Base-by-base conservation (phyloP, 2,113 vertebrate genomes). In the Trochalopteron elliotii region DNA sequence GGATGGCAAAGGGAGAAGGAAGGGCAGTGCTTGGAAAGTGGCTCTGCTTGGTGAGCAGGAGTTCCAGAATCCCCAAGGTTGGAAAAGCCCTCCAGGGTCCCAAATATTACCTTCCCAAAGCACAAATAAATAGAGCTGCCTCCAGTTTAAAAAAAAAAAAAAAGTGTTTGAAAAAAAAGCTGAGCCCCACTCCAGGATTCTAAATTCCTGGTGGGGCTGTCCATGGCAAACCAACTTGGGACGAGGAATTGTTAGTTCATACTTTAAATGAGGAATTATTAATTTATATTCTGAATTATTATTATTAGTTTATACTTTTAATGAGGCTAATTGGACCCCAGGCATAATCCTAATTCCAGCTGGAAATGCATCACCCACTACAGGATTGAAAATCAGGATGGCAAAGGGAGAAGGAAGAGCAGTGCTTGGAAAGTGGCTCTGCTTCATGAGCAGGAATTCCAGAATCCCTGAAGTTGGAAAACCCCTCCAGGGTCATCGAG, bases 111-210 rank as follows among this genome's bases (percentile, higher is more conserved):
- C 83, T 70, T 95, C 91, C 81, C 49, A 72, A 56, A 94, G 57
- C 89, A 79, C 27, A 59, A n/a, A 65, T 65, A 95, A 94, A 76
- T 30, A 90, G 52, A 64, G 89, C 59, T 93, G 83, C 86, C 94
- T 95, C 42, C 76, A 88, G 85, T 47, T 11, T 11, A 39, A 39
- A 12, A n/a, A n/a, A n/a, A n/a, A n/a, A n/a, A 96, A 53, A 53
- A 50, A 21, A 82, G 13, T 61, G 44, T 57, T 68, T 33, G 6
- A 25, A 27, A 45, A 23, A 57, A 64, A 87, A 42, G 5, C 18
- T 67, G 37, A 91, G 30, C 33, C 63, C 55, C 80, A 8, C 37
- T 74, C 53, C n/a, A 40, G 37, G 14, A 74, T 28, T n/a, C n/a
- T n/a, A 49, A 95, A 78, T 87, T 87, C 89, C 83, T 28, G 35